These are phyloP conservation scores for Lysandra bellargus DNA, from an alignment of 2,888 invertebrate genomes.

Conservation along the genomic window DNA sequence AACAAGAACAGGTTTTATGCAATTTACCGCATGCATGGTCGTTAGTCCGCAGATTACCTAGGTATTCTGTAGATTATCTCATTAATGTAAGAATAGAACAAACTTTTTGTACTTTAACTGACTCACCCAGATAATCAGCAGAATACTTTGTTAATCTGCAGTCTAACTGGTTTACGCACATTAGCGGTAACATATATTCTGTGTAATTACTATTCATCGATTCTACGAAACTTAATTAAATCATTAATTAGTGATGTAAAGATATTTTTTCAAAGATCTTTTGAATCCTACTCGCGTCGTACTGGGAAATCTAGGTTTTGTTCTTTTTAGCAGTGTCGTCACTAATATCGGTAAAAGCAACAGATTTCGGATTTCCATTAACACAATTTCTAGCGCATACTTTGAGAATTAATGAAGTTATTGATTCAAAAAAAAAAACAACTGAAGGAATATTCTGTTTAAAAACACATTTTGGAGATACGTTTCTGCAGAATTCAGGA, in stretches of 20 bases:
- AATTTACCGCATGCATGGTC: no score
- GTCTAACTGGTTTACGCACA: no score
- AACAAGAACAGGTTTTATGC: no score
- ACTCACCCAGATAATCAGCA: no score
- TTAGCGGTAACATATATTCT: no score
- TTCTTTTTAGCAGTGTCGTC: not conserved
- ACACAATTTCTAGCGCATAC: not conserved
- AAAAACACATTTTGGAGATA: not conserved
- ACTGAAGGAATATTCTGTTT: no score
- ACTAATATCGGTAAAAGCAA: constrained; percentile 3
- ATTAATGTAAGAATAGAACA: no score
- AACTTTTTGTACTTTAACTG: no score
- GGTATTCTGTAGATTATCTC: no score
- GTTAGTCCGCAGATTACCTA: no score
- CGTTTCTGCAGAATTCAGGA: no score
- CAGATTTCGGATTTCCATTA: not conserved
- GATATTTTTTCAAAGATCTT: not conserved
- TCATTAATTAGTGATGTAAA: not conserved
- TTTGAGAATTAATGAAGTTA: not conserved
- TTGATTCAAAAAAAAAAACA: not conserved
- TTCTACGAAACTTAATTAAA: not conserved
- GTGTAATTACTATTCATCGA: not conserved
- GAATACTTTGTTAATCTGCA: no score
- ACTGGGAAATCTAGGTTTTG: not conserved
- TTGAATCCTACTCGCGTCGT: not conserved